These are phyloP conservation scores for Stenichneumon culpator DNA, from an alignment of 2,888 invertebrate genomes.

Conservation along the genomic window DNA sequence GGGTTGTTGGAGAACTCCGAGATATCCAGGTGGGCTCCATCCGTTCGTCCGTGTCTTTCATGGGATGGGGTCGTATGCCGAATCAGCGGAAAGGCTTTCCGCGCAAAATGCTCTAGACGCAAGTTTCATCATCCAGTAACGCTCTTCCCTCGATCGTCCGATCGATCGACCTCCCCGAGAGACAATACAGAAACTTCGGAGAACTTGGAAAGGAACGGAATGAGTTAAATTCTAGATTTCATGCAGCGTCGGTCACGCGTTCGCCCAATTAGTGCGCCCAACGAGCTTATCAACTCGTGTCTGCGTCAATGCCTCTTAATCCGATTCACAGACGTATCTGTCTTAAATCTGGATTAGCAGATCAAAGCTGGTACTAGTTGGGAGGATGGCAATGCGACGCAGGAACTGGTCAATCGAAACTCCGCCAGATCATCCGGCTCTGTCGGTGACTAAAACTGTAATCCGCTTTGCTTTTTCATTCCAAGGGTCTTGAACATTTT, in stretches of 20 bases:
- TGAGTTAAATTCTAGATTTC: background rate
- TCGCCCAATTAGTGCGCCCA: background rate
- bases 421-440: background rate
- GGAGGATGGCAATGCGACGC: background rate
- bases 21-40: background rate
- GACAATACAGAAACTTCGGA: background rate
- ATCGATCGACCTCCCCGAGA: background rate
- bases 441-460: too few species aligned
- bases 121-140: background rate
- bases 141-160: background rate
- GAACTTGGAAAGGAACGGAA: background rate
- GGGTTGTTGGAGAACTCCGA: background rate
- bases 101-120: background rate
- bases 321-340: background rate
- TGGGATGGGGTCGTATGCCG: slow-evolving; percentile 6
- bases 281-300: background rate
- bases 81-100: slow-evolving; percentile 3
- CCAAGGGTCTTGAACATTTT: too few species aligned
- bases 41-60: background rate
- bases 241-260: background rate
- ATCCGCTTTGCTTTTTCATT: too few species aligned
- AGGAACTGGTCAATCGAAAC: background rate
- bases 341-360: background rate
- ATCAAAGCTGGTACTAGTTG: background rate
- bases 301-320: background rate